phyloP scores from a whole-genome alignment of 2,888 invertebrate species.

The Eurytoma adleriae region DNA sequence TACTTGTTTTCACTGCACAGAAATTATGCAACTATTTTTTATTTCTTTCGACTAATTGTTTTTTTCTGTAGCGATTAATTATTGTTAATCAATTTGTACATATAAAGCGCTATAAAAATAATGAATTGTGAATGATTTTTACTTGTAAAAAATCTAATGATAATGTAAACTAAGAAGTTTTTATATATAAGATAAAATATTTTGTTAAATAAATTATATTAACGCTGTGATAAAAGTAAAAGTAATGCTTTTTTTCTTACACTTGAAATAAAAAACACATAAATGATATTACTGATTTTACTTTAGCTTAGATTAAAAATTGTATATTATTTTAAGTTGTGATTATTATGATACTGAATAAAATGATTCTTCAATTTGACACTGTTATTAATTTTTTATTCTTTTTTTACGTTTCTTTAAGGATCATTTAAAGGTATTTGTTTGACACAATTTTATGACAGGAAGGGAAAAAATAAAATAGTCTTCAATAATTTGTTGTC shows the following conservation, averaged over 20 bases:
- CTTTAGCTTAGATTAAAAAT: no score
- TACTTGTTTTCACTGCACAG: not conserved
- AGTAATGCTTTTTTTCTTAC: not conserved
- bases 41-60: no score
- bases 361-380: no score
- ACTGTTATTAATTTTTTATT: no score
- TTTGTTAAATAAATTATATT: constrained; percentile 68
- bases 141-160: constrained; percentile 29
- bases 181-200: constrained; percentile 68
- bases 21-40: constrained; percentile 17
- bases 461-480: not conserved
- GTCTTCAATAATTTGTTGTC: constrained; percentile 40
- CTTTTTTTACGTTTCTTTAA: no score
- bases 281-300: no score
- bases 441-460: no score
- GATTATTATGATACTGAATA: no score
- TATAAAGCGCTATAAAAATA: constrained; percentile 32
- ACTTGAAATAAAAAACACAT: no score
- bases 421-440: no score
- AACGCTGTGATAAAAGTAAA: constrained; percentile 48
- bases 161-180: constrained; percentile 47
- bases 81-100: constrained; percentile 30
- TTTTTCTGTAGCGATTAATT: constrained; percentile 6
- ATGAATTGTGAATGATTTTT: constrained; percentile 35
- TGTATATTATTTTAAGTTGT: not conserved